A percentile compares a stretch with the other conserved stretches of the same genome.
These are phyloP conservation scores for Aselliscus stoliczkanus DNA, from an alignment of 2,797 vertebrate genomes.

Conservation along the genomic window DNA sequence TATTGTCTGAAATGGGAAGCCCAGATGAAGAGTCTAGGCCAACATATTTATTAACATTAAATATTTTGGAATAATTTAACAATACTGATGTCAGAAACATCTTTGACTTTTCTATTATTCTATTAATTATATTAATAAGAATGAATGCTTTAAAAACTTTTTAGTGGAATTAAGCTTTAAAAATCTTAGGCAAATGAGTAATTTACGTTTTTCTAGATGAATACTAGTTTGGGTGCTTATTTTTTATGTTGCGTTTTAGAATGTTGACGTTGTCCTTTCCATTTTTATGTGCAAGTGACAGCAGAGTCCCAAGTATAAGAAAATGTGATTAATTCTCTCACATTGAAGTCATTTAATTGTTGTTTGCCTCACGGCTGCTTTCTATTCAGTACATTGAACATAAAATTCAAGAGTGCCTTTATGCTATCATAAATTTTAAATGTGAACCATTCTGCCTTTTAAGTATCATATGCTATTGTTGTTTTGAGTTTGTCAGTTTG, in stretches of 20 bases:
- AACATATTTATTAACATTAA: slow-evolving; percentile 34
- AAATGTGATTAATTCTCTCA: slow-evolving; percentile 57
- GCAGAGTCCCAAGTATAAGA: slow-evolving; percentile 14
- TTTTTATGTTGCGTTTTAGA: slow-evolving; percentile 19
- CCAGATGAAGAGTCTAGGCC: slow-evolving; percentile 34
- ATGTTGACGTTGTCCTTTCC: slow-evolving; percentile 21
- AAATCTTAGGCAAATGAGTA: slow-evolving; percentile 54
- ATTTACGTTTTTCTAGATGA: slow-evolving; percentile 41
- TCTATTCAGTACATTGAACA: slow-evolving; percentile 62
- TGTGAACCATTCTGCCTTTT: slow-evolving; percentile 27
- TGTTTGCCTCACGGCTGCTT: slow-evolving; percentile 60
- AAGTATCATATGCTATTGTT: not conserved
- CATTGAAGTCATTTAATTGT: slow-evolving; percentile 61
- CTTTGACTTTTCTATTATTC: slow-evolving; percentile 31
- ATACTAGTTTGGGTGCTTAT: not conserved
- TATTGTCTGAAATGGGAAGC: slow-evolving; percentile 34
- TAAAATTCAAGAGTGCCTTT: slow-evolving; percentile 58
- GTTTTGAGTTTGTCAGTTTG: slow-evolving; percentile 8
- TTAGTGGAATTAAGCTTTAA: slow-evolving; percentile 48
- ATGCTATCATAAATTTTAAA: slow-evolving; percentile 61
- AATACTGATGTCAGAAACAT: slow-evolving; percentile 63
- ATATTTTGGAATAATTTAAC: slow-evolving; percentile 58
- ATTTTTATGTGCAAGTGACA: slow-evolving; percentile 43
- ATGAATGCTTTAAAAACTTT: slow-evolving; percentile 48
- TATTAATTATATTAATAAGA: slow-evolving; percentile 42